Percentiles rank a stretch among this genome's conserved stretches.
These are phyloP conservation scores for Condylostylus longicornis DNA, from an alignment of 1,140 invertebrate genomes.

Conservation along the genomic window DNA sequence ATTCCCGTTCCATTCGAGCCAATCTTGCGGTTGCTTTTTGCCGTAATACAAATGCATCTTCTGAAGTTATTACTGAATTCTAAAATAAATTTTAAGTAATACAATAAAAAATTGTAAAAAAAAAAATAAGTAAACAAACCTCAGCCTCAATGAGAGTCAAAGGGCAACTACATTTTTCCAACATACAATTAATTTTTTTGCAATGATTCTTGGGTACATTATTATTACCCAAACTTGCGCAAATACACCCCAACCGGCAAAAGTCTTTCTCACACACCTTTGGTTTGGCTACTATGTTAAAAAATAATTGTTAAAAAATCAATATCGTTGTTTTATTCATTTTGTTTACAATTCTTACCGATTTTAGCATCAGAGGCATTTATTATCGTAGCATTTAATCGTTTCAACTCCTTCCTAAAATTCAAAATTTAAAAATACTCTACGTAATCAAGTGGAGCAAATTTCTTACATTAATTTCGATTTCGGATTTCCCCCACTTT, in stretches of 20 bases:
- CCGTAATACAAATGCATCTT: slow-evolving; percentile 25
- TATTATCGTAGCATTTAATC: slow-evolving; percentile 30
- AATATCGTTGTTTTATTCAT: no score
- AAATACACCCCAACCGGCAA: slow-evolving; percentile 26
- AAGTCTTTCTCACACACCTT: slow-evolving; percentile 18
- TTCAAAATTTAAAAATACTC: background rate
- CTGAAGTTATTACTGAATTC: slow-evolving; percentile 23
- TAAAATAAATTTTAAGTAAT: slow-evolving; percentile 3
- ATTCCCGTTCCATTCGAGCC: slow-evolving; percentile 30
- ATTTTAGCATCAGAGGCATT: no score
- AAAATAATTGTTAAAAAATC: no score
- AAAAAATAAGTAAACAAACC: slow-evolving; percentile 8
- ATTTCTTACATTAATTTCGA: no score
- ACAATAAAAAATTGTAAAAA: background rate
- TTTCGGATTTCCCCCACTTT: no score
- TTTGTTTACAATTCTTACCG: no score
- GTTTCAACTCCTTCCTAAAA: slow-evolving; percentile 17
- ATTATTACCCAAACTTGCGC: slow-evolving; percentile 16
- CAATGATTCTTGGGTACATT: slow-evolving; percentile 19
- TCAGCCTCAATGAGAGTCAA: slow-evolving; percentile 24
- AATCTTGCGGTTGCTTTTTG: slow-evolving; percentile 24
- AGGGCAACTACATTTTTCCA: slow-evolving; percentile 20
- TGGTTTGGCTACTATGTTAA: no score
- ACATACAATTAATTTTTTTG: slow-evolving; percentile 17
- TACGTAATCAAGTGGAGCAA: no score